Conservation (phyloP, 2,888 invertebrate species). For the Ophion costatus region DNA sequence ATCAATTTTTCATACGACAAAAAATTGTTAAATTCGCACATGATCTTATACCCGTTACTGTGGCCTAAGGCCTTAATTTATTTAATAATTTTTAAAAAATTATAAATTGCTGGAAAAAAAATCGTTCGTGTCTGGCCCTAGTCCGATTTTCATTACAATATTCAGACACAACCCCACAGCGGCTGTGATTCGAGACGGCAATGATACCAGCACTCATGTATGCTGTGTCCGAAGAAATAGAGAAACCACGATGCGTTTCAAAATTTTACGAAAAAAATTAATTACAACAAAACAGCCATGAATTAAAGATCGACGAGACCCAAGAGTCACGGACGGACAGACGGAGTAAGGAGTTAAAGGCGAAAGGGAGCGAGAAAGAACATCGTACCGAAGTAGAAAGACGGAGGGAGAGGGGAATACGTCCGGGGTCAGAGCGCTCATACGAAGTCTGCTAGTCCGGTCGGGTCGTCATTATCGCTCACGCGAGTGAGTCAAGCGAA, state of each 20-base stretch:
- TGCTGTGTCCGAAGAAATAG: conserved; percentile 25
- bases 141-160: not conserved
- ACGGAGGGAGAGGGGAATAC: conserved; percentile 20
- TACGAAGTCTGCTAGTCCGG: conserved; percentile 48
- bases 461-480: conserved; percentile 67
- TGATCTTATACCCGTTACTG: no score
- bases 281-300: conserved; percentile 18
- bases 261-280: conserved; percentile 19
- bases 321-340: conserved; percentile 32
- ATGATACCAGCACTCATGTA: conserved; percentile 12
- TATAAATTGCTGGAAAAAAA: not conserved
- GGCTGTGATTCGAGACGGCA: conserved; percentile 16
- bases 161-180: no score
- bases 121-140: not conserved
- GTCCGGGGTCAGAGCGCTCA: conserved; percentile 61
- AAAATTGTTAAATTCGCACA: no score
- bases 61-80: no score
- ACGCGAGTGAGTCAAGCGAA: conserved; percentile 53
- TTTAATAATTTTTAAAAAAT: no score
- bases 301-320: conserved; percentile 55
- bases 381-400: not conserved
- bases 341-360: conserved; percentile 17
- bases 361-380: conserved; percentile 29
- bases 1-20: no score
- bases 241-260: conserved; percentile 8